These are phyloP conservation scores for Ditylenchus weischeri DNA, from an alignment of 2,888 invertebrate genomes.

Conservation along the genomic window DNA sequence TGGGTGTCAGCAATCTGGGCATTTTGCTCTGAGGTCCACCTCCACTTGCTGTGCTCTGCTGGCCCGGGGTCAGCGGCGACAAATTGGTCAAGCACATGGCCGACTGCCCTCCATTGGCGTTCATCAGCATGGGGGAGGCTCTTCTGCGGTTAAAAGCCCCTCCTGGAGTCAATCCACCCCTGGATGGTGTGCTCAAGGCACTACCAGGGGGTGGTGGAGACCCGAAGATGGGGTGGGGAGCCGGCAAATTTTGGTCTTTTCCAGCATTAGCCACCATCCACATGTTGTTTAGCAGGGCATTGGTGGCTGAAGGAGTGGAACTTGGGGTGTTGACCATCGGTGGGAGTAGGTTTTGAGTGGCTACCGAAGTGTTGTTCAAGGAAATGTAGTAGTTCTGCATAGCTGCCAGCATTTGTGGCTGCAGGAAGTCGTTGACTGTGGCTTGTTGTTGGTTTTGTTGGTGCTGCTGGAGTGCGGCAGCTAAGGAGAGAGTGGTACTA, in stretches of 20 bases:
- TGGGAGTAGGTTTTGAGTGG: slow-evolving; percentile 12
- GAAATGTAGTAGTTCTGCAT: slow-evolving; percentile 56
- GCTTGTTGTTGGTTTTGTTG: background rate
- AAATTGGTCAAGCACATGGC: slow-evolving; percentile 4
- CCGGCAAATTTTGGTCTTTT: slow-evolving; percentile 1
- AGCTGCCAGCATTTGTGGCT: slow-evolving; percentile 50
- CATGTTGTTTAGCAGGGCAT: slow-evolving; percentile 1
- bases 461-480: background rate
- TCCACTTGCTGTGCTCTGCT: slow-evolving; percentile 11
- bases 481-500: too few relatives aligned
- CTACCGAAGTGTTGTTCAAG: slow-evolving; percentile 22
- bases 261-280: background rate
- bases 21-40: slow-evolving; percentile 25
- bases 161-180: slow-evolving; percentile 20
- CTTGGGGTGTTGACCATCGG: slow-evolving; percentile 5
- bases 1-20: slow-evolving; percentile 32
- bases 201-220: slow-evolving; percentile 15
- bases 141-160: background rate
- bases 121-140: slow-evolving; percentile 13
- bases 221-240: slow-evolving; percentile 20
- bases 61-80: slow-evolving; percentile 13
- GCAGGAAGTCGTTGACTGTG: slow-evolving; percentile 37
- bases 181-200: slow-evolving; percentile 18
- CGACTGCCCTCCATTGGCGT: slow-evolving; percentile 2
- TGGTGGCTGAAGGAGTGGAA: slow-evolving; percentile 7